Evolutionary conservation across 2,113 vertebrate genomes (phyloP).

Genomic region (Leptocoma aspasia): DNA sequence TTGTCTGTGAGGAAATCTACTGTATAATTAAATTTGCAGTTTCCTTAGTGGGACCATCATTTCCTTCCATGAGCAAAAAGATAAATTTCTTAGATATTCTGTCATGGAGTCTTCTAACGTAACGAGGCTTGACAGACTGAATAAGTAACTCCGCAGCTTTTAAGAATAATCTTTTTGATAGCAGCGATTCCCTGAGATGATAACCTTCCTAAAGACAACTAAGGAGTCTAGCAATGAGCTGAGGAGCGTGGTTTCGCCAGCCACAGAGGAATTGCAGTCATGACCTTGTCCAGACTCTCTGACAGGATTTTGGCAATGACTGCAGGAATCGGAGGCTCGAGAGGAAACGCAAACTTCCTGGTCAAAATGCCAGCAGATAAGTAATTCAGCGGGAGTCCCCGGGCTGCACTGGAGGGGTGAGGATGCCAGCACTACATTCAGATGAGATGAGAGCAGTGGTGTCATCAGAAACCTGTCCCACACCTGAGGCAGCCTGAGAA

Average conservation of each 20-base stretch:
- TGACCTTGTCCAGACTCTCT: conserved; percentile 60
- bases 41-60: conserved; percentile 57
- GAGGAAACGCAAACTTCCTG: conserved; percentile 16
- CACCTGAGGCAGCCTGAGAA: background rate
- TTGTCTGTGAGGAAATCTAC: conserved; percentile 58
- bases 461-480: background rate
- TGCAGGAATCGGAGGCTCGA: conserved; percentile 3
- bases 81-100: conserved; percentile 64
- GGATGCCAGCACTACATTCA: conserved; percentile 5
- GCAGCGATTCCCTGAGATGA: conserved; percentile 58
- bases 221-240: conserved; percentile 53
- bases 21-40: conserved; percentile 62
- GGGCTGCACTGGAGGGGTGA: background rate
- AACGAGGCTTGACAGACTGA: conserved; percentile 65
- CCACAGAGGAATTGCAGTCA: conserved; percentile 40
- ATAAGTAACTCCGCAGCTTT: conserved; percentile 60
- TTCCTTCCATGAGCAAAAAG: conserved; percentile 51
- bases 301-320: conserved; percentile 59
- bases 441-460: background rate
- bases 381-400: conserved; percentile 9
- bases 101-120: conserved; percentile 56
- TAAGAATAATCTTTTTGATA: conserved; percentile 63
- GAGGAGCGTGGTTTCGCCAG: conserved; percentile 14
- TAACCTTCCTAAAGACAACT: conserved; percentile 68
- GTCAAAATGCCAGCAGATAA: conserved; percentile 32